A percentile compares a stretch with the other conserved stretches of the same genome.
Conservation (phyloP, 2,888 invertebrate species). For the Abrostola triplasia region DNA sequence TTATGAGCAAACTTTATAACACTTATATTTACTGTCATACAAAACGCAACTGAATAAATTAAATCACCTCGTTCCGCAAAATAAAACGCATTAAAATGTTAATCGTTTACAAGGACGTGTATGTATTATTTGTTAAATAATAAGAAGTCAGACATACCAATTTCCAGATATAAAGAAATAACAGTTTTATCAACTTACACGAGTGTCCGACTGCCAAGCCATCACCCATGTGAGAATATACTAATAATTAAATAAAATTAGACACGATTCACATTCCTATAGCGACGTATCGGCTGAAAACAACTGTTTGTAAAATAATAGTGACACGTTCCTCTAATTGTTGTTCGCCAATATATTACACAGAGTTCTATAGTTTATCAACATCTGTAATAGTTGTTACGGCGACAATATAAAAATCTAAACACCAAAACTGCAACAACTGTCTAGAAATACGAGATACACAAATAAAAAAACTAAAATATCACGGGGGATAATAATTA, state of each 20-base stretch:
- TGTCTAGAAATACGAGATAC: constrained; percentile 77
- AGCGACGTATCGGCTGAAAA: constrained; percentile 78
- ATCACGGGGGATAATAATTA: constrained; percentile 76
- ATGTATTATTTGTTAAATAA: constrained; percentile 45
- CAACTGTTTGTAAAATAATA: constrained; percentile 79
- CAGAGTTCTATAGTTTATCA: constrained; percentile 67
- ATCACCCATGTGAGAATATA: constrained; percentile 87
- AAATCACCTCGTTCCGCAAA: constrained; percentile 65
- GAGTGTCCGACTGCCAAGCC: constrained; percentile 88
- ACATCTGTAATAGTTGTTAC: constrained; percentile 72
- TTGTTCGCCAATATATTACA: constrained; percentile 69
- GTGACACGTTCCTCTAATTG: constrained; percentile 84
- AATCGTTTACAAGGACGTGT: constrained; percentile 80
- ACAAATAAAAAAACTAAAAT: constrained; percentile 86
- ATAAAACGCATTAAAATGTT: constrained; percentile 74
- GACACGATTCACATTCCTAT: constrained; percentile 83
- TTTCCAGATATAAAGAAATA: constrained; percentile 36
- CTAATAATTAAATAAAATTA: constrained; percentile 80
- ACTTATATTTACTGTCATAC: constrained; percentile 47
- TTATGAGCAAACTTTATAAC: constrained; percentile 39
- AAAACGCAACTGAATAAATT: constrained; percentile 62
- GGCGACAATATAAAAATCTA: constrained; percentile 71
- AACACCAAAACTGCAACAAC: constrained; percentile 76
- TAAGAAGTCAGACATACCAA: constrained; percentile 31
- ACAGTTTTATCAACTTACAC: constrained; percentile 74